Percentiles rank a stretch among this genome's conserved stretches.
Conservation (phyloP, 2,888 invertebrate genomes). For the Auanema freiburgensis region DNA sequence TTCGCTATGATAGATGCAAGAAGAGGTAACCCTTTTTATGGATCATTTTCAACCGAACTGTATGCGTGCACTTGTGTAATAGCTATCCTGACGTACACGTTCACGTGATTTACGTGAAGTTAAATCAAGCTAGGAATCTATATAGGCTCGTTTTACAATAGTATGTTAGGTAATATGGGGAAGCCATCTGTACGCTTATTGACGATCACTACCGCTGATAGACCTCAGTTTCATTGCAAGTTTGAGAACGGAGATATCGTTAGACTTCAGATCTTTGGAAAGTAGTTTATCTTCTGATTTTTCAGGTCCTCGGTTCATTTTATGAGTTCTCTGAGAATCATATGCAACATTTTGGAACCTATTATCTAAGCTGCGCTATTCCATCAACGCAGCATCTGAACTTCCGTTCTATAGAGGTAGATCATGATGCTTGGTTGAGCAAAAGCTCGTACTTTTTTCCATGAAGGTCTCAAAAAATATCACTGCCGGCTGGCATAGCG, state of each 20-base stretch:
- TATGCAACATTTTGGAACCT: conserved; percentile 22
- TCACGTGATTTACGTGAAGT: not conserved
- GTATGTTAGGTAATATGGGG: conserved; percentile 34
- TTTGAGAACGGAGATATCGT: conserved; percentile 11
- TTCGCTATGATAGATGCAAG: conserved; percentile 13
- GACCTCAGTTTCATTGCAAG: conserved; percentile 2
- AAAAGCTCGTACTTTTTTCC: not conserved
- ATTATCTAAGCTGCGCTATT: conserved; percentile 32
- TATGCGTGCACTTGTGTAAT: not conserved
- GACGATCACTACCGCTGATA: conserved; percentile 2
- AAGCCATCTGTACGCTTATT: conserved; percentile 27
- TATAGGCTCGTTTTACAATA: not conserved
- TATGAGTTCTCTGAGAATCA: conserved; percentile 46
- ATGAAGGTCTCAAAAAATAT: not conserved
- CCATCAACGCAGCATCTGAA: conserved; percentile 16
- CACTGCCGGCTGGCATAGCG: not conserved
- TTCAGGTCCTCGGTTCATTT: conserved; percentile 16
- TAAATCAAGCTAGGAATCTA: not conserved
- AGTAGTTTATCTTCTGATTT: too few relatives aligned
- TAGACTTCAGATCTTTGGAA: too few relatives aligned
- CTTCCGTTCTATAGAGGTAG: conserved; percentile 20
- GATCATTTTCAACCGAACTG: not conserved
- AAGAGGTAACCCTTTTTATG: not conserved
- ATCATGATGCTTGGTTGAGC: not conserved
- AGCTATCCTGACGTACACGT: not conserved